Evolutionary conservation across 2,888 invertebrate genomes (phyloP).

Genomic region (Periphyllus acericola): DNA sequence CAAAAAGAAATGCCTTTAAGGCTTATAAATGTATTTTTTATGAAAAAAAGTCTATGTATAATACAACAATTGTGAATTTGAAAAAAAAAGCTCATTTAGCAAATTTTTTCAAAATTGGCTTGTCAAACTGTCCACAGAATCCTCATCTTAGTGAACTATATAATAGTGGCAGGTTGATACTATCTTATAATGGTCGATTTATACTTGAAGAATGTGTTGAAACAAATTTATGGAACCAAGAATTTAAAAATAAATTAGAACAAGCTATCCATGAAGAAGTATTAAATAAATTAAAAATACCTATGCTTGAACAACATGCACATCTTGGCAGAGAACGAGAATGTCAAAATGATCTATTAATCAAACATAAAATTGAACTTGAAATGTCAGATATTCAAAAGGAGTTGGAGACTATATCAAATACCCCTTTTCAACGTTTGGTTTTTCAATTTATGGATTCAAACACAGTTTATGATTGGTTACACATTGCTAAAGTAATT

Average conservation of each 20-base stretch:
- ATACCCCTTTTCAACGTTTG: conserved; percentile 42
- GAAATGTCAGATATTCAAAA: conserved; percentile 45
- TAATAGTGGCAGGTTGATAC: conserved; percentile 28
- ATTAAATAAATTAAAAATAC: conserved; percentile 51
- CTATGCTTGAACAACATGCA: conserved; percentile 32
- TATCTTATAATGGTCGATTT: conserved; percentile 50
- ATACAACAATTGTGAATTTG: neutral
- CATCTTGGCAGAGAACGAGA: conserved; percentile 8
- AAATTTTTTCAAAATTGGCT: conserved; percentile 51
- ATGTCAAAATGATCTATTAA: neutral
- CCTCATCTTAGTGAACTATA: conserved; percentile 49
- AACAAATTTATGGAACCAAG: conserved; percentile 53
- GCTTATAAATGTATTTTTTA: conserved; percentile 8
- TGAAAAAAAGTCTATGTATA: conserved; percentile 31
- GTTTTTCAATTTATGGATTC: conserved; percentile 53
- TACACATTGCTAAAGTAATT: conserved; percentile 45
- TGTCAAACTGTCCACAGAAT: conserved; percentile 44
- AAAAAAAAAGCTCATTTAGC: conserved; percentile 51
- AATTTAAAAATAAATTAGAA: conserved; percentile 58
- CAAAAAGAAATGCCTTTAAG: conserved; percentile 44
- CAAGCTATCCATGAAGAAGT: conserved; percentile 47
- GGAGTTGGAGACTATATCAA: conserved; percentile 33
- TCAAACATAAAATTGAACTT: conserved; percentile 47
- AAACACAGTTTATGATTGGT: conserved; percentile 44
- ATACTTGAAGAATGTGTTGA: conserved; percentile 56